phyloP scores from a whole-genome alignment of 2,797 vertebrate genomes.

The Astyanax mexicanus region DNA sequence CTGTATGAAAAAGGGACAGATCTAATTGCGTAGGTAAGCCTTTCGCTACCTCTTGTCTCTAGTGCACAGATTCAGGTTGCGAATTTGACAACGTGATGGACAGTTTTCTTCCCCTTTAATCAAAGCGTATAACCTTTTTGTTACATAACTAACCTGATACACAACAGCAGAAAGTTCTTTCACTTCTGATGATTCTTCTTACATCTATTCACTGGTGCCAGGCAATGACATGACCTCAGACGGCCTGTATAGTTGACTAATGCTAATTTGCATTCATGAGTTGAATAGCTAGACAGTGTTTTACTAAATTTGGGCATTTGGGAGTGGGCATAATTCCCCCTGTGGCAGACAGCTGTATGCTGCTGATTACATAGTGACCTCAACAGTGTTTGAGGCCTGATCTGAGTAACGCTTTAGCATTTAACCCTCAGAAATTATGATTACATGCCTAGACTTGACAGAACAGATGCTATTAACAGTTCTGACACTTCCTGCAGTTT shows the following conservation, averaged over 20 bases:
- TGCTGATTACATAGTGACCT: slow-evolving; percentile 25
- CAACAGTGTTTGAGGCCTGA: not conserved
- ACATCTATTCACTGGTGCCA: not conserved
- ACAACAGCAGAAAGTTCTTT: no score
- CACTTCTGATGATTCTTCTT: no score
- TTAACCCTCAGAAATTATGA: not conserved
- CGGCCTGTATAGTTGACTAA: slow-evolving; percentile 47
- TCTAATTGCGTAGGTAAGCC: no score
- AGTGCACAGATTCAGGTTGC: no score
- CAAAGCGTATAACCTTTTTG: not conserved
- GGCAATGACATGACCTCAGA: slow-evolving; percentile 6
- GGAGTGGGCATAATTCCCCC: slow-evolving; percentile 18
- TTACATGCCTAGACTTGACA: not conserved
- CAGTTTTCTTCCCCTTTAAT: no score
- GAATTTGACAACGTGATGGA: no score
- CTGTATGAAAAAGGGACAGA: no score
- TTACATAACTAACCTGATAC: no score
- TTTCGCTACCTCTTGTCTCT: no score
- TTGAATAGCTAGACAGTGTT: slow-evolving; percentile 41
- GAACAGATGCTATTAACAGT: not conserved
- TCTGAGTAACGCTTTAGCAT: not conserved
- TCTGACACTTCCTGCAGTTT: not conserved
- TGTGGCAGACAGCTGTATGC: slow-evolving; percentile 15
- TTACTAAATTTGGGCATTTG: slow-evolving; percentile 39
- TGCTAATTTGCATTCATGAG: slow-evolving; percentile 31